phyloP scores from a whole-genome alignment of 2,113 vertebrate genomes.

The Syngnathus typhle region DNA sequence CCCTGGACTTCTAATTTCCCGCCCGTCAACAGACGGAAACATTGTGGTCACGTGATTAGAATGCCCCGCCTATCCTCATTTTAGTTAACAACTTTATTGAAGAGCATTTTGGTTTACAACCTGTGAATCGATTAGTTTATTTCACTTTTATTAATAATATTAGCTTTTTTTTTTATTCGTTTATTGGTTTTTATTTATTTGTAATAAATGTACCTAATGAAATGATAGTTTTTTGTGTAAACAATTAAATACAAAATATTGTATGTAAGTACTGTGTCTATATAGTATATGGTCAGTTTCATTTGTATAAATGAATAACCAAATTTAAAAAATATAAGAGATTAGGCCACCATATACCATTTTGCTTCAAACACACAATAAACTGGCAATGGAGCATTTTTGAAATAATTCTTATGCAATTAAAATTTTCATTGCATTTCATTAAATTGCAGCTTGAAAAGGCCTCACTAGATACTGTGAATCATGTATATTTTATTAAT shows the following conservation, averaged over 20 bases:
- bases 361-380: not conserved
- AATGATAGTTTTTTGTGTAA: not conserved
- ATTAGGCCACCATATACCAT: not conserved
- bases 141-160: not conserved
- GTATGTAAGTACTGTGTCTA: no score
- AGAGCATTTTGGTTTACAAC: not conserved
- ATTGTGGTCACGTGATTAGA: not conserved
- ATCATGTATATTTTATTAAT: constrained; percentile 35
- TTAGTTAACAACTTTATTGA: not conserved
- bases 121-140: not conserved
- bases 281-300: not conserved
- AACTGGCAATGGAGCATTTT: not conserved
- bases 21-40: constrained; percentile 19
- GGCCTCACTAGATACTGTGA: not conserved
- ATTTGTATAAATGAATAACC: not conserved
- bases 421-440: not conserved
- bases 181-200: no score
- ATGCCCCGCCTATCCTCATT: not conserved
- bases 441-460: not conserved
- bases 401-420: not conserved
- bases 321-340: not conserved
- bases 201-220: not conserved
- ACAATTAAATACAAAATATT: no score
- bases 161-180: not conserved
- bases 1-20: constrained; percentile 42